Evolutionary conservation across 1,140 invertebrate genomes (phyloP), one percentile per base, ranked within the genome.

Genomic region (Leptinotarsa lineolata): DNA sequence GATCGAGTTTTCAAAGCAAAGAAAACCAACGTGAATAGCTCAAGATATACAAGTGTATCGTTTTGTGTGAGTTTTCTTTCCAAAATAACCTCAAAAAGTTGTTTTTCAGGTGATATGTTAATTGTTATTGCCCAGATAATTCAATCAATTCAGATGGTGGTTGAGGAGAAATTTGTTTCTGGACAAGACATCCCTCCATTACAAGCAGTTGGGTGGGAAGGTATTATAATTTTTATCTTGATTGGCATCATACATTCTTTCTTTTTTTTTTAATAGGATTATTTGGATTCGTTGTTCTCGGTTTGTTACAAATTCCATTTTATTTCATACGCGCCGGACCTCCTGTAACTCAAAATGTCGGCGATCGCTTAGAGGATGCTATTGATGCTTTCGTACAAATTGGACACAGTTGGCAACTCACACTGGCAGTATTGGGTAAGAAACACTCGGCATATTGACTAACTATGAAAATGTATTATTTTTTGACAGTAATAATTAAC

Each of bases 151-250:
- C 95, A 98, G 87, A 97, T 98, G 93, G 95, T 98, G 0, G 91
- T 95, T 66, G 97, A 99, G 86, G 96, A 99, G 84, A 97, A 95
- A 86, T 97, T 91, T 86, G 89, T 98, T 1, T 86, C 89, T 61
- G 90, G 91, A 54, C 87, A 92, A 70, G 93, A 97, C 84, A 94
- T 98, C 59, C 92, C 94, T 2, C 89, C 89, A 0, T 74, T 90
- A 73, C 93, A 91, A 87, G 96, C 94, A 24, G 94, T 97, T 58
- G 97, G 97, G 5, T 97, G 93, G 93, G 96, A 98, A 89, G 97
- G 94, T 46, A 81, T 2, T 39, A 39, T 39, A 11, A 11, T 96
- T 11, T 97, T 4, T 64, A n/a, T 11, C 8, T 3, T 39, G 11
- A 39, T 39, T 39, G 8, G 30, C 2, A 39, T 39, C 30, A 11